Evolutionary conservation across 2,888 invertebrate genomes (phyloP).

Genomic region (Muschampia plurimacula): DNA sequence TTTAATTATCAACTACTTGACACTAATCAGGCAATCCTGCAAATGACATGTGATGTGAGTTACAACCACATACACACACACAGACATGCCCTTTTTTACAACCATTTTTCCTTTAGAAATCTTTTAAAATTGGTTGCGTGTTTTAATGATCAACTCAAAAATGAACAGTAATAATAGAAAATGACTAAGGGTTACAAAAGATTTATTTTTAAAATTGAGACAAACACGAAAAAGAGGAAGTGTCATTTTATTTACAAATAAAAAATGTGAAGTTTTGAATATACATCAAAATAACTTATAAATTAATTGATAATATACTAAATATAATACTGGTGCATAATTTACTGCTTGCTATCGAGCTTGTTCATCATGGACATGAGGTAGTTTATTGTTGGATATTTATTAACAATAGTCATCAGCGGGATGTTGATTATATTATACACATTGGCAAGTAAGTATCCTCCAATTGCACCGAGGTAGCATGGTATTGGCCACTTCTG

Average conservation of each 20-base stretch:
- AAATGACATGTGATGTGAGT: too few relatives aligned
- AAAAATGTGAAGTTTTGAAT: neutral
- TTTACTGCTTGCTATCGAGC: constrained; percentile 60
- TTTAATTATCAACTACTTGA: too few relatives aligned
- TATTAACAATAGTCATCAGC: constrained; percentile 55
- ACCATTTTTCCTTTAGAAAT: too few relatives aligned
- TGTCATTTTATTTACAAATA: neutral
- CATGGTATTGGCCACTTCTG: constrained; percentile 93
- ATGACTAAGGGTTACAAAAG: neutral
- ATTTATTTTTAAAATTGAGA: neutral
- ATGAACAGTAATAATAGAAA: too few relatives aligned
- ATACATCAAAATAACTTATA: neutral
- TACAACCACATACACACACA: too few relatives aligned
- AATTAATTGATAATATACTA: neutral
- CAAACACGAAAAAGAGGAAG: neutral
- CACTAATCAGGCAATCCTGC: too few relatives aligned
- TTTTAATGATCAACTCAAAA: too few relatives aligned
- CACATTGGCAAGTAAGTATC: constrained; percentile 85
- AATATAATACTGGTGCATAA: neutral
- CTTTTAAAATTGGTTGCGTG: too few relatives aligned
- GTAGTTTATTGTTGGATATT: neutral
- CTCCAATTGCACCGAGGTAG: constrained; percentile 88
- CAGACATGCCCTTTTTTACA: too few relatives aligned
- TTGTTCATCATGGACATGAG: constrained; percentile 53
- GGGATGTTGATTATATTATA: constrained; percentile 78